phyloP scores from a whole-genome alignment of 2,113 vertebrate species.

The Ceyx cyanopectus region DNA sequence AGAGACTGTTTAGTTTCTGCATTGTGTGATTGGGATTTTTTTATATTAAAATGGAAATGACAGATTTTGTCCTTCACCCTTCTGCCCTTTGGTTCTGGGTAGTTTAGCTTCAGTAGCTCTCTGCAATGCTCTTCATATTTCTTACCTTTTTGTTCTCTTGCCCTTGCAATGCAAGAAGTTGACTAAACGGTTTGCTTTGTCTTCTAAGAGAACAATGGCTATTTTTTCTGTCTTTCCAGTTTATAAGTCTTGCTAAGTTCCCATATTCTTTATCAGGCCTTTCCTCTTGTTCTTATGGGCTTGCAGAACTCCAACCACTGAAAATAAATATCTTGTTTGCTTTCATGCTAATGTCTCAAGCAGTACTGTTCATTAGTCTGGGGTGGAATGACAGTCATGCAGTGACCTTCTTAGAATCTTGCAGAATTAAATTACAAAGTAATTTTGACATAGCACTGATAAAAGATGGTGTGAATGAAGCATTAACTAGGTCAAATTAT shows the following conservation, averaged over 20 bases:
- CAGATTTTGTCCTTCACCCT: not conserved
- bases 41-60: not conserved
- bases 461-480: not conserved
- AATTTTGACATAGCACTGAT: not conserved
- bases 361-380: not conserved
- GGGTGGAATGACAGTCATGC: not conserved
- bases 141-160: not conserved
- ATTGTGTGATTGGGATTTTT: not conserved
- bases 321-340: not conserved
- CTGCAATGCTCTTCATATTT: not conserved
- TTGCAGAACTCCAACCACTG: not conserved
- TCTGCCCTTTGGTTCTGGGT: not conserved
- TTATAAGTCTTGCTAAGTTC: not conserved
- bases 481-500: not conserved
- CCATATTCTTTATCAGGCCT: not conserved
- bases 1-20: not conserved
- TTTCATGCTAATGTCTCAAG: not conserved
- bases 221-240: not conserved
- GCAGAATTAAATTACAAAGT: not conserved
- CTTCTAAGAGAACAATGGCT: not conserved
- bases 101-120: not conserved
- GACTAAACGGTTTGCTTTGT: not conserved
- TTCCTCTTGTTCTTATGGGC: not conserved
- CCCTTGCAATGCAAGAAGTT: not conserved
- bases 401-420: not conserved